Evolutionary conservation across 2,113 vertebrate species (phyloP).

Genomic region (Corydoras sp.): DNA sequence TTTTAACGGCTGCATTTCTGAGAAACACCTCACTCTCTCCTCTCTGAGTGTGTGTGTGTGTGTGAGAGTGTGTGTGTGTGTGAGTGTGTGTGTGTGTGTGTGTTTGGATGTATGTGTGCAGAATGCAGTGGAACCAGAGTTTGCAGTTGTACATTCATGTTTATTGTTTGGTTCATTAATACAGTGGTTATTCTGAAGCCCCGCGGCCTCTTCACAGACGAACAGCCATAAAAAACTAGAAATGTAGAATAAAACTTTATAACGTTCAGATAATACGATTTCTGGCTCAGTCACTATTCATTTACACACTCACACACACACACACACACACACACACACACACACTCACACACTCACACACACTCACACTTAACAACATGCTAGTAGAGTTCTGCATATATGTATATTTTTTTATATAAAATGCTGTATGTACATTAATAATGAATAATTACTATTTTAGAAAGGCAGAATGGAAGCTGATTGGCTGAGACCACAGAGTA

Average conservation of each 20-base stretch:
- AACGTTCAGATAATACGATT: slow-evolving; percentile 50
- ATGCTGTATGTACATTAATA: slow-evolving; percentile 68
- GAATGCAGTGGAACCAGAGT: not conserved
- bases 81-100: not conserved
- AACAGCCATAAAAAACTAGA: slow-evolving; percentile 57
- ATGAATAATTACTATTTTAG: slow-evolving; percentile 58
- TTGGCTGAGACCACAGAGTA: slow-evolving; percentile 50
- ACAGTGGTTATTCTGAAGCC: slow-evolving; percentile 74
- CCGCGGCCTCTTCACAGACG: slow-evolving; percentile 63
- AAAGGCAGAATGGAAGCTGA: slow-evolving; percentile 49
- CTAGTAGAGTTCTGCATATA: slow-evolving; percentile 67
- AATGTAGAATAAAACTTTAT: slow-evolving; percentile 68
- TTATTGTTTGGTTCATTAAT: slow-evolving; percentile 74
- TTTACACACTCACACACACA: slow-evolving; percentile 56
- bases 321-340: slow-evolving; percentile 54
- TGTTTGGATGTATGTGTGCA: not conserved
- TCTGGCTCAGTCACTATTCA: slow-evolving; percentile 75
- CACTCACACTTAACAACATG: slow-evolving; percentile 52
- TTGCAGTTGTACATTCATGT: slow-evolving; percentile 58
- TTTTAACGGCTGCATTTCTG: no score
- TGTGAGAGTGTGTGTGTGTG: not conserved
- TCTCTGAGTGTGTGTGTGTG: slow-evolving; percentile 1
- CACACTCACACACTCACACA: slow-evolving; percentile 49
- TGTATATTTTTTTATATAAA: slow-evolving; percentile 61
- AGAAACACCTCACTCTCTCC: no score